Conservation (phyloP, 1,140 invertebrate genomes). For the Heliothis virescens region DNA sequence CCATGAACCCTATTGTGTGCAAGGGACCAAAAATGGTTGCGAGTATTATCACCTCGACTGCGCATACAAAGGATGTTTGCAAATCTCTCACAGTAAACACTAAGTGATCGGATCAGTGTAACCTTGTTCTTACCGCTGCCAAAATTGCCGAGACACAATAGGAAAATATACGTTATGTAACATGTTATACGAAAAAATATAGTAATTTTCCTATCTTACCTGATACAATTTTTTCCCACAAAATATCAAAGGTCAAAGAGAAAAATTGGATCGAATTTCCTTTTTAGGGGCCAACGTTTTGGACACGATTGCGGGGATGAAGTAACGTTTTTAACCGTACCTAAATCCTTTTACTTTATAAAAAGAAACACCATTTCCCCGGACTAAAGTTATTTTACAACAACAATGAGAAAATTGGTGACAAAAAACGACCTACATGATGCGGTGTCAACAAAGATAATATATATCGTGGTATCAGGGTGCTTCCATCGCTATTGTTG, state of each 20-base stretch:
- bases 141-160: conserved; percentile 3
- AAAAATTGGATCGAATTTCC: conserved; percentile 33
- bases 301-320: conserved; percentile 10
- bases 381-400: conserved; percentile 74
- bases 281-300: conserved; percentile 8
- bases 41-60: conserved; percentile 54
- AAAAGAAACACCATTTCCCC: conserved; percentile 65
- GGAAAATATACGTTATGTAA: background rate
- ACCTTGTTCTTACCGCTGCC: conserved; percentile 33
- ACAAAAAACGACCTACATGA: conserved; percentile 83
- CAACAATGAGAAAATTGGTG: conserved; percentile 79
- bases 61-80: conserved; percentile 66
- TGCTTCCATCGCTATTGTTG: conserved; percentile 79
- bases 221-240: conserved; percentile 2
- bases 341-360: conserved; percentile 47
- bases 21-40: conserved; percentile 52
- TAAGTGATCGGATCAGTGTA: conserved; percentile 62
- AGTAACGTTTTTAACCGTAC: conserved; percentile 34
- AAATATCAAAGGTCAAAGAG: conserved; percentile 32
- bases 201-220: conserved; percentile 13
- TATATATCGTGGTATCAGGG: conserved; percentile 80
- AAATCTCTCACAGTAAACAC: conserved; percentile 69
- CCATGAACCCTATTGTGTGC: conserved; percentile 47
- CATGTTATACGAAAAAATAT: conserved; percentile 12
- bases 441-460: conserved; percentile 83